These are phyloP conservation scores for Cryptotis parvus DNA, from an alignment of 2,113 vertebrate species.

Conservation along the genomic window DNA sequence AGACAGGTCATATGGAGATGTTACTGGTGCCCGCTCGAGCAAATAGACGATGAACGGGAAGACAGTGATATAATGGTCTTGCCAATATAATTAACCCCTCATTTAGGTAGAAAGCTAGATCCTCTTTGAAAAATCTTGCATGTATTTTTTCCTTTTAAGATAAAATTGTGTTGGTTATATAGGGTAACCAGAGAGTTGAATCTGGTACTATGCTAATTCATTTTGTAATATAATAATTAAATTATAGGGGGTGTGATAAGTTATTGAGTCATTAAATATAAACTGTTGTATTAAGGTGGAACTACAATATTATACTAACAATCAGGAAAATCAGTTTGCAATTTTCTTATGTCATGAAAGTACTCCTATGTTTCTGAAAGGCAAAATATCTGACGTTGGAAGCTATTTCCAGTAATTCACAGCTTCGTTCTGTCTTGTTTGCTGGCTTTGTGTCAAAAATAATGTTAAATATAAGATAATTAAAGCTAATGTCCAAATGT, in stretches of 20 bases:
- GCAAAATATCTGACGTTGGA: slow-evolving; percentile 29
- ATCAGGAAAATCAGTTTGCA: background rate
- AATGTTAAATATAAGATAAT: slow-evolving; percentile 8
- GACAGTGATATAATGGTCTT: background rate
- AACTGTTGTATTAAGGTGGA: background rate
- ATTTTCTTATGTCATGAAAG: background rate
- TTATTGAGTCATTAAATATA: slow-evolving; percentile 1
- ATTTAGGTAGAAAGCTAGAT: background rate
- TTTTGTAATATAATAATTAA: background rate
- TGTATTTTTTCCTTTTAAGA: background rate
- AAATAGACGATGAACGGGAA: too few species aligned
- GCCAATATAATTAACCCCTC: background rate
- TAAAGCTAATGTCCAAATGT: background rate
- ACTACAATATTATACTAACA: background rate
- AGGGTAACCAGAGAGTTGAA: background rate
- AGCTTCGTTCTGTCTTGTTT: slow-evolving; percentile 5
- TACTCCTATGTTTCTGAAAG: background rate
- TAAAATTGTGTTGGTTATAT: background rate
- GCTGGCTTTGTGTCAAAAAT: background rate
- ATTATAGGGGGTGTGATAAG: background rate
- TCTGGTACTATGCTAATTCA: background rate
- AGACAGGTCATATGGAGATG: too few species aligned
- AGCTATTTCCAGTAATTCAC: background rate
- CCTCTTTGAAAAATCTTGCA: background rate
- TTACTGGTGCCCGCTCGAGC: too few species aligned